Evolutionary conservation across 2,888 invertebrate species (phyloP).

Genomic region (Theristus sp.): DNA sequence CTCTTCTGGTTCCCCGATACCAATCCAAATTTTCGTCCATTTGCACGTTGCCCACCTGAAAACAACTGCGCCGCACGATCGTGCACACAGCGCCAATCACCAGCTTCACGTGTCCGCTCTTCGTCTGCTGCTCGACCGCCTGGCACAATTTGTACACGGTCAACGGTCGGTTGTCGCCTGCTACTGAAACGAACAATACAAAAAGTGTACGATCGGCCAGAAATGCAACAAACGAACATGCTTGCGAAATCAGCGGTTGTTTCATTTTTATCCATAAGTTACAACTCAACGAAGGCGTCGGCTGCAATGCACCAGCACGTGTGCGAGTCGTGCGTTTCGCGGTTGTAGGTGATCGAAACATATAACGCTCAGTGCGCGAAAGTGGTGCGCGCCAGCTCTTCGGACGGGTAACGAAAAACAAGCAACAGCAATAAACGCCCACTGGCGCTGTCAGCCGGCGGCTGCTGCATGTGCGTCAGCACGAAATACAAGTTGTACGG

Average conservation of each 20-base stretch:
- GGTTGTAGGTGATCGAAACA: too few species aligned
- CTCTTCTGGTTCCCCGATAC: too few species aligned
- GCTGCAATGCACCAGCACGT: neutral
- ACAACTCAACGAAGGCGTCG: too few species aligned
- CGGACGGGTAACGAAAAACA: neutral
- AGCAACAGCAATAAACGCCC: neutral
- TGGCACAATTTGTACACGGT: neutral
- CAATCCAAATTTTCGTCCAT: too few species aligned
- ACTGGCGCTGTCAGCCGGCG: neutral
- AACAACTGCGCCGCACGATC: neutral
- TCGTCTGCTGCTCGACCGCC: neutral
- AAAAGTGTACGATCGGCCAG: too few species aligned
- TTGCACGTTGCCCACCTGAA: too few species aligned
- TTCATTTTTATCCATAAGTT: neutral
- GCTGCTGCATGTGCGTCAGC: neutral
- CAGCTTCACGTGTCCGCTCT: neutral
- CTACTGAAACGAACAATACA: too few species aligned
- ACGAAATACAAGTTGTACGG: neutral
- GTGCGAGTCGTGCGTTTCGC: too few species aligned
- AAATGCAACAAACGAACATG: too few species aligned
- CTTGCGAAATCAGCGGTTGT: too few species aligned
- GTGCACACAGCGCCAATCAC: neutral
- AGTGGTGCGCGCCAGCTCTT: too few species aligned
- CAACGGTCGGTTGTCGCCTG: neutral
- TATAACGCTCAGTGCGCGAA: too few species aligned